A percentile compares a stretch with the other conserved stretches of the same genome.
These are phyloP conservation scores for Aphaenogaster rudis DNA, from an alignment of 1,140 invertebrate genomes.

Conservation along the genomic window DNA sequence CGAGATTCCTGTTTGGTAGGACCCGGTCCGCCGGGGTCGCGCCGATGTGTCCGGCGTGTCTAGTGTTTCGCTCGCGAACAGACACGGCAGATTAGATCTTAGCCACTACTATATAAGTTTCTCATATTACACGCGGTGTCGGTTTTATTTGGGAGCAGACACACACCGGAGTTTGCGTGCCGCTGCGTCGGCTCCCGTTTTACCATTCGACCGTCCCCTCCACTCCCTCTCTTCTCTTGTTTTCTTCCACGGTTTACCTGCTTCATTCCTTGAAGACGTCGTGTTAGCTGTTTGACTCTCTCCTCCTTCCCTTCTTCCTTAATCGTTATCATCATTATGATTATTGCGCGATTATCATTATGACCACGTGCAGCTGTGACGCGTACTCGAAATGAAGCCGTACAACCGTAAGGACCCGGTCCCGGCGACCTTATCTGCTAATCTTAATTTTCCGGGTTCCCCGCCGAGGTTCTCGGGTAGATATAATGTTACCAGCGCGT, in stretches of 20 bases:
- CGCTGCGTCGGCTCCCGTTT: conserved; percentile 80
- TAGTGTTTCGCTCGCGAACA: conserved; percentile 84
- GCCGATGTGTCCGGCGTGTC: conserved; percentile 78
- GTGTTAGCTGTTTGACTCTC: conserved; percentile 11
- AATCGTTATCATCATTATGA: conserved; percentile 72
- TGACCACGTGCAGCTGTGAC: conserved; percentile 58
- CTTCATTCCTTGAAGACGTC: neutral
- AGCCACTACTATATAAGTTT: conserved; percentile 84
- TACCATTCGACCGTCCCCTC: conserved; percentile 66
- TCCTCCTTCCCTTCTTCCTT: neutral
- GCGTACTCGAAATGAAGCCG: conserved; percentile 79
- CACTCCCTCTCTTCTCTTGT: conserved; percentile 23
- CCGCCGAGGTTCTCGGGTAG: conserved; percentile 62
- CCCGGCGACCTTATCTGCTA: conserved; percentile 75
- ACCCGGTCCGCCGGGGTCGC: conserved; percentile 67
- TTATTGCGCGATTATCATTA: conserved; percentile 80
- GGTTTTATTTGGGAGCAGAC: conserved; percentile 75
- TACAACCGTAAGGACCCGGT: conserved; percentile 62
- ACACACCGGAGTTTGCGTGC: conserved; percentile 76
- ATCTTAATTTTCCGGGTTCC: conserved; percentile 82
- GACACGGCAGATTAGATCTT: conserved; percentile 85
- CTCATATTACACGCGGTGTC: conserved; percentile 84
- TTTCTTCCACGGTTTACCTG: conserved; percentile 21
- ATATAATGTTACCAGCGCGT: conserved; percentile 79
- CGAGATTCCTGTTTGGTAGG: conserved; percentile 75